phyloP scores from a whole-genome alignment of 2,113 vertebrate genomes.

The Myiagra hebetior region DNA sequence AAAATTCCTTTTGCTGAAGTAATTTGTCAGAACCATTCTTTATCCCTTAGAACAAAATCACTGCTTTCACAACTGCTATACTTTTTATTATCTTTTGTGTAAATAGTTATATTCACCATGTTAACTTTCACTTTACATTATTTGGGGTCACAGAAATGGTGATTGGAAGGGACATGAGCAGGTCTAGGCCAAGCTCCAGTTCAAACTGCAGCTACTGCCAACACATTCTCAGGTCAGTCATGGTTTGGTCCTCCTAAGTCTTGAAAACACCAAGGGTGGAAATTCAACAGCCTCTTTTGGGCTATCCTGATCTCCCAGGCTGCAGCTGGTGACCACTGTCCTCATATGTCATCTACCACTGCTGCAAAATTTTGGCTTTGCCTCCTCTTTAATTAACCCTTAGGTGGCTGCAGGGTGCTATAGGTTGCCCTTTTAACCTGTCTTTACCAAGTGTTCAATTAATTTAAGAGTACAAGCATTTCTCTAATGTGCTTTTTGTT shows the following conservation, averaged over 20 bases:
- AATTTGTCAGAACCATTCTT: neutral
- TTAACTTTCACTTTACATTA: neutral
- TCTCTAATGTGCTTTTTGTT: neutral
- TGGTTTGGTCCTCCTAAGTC: neutral
- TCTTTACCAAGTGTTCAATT: neutral
- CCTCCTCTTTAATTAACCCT: neutral
- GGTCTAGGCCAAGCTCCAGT: neutral
- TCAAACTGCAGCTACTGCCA: neutral
- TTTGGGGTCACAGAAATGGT: neutral
- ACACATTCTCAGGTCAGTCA: neutral
- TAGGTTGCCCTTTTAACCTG: neutral
- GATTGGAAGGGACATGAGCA: neutral
- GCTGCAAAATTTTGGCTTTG: neutral
- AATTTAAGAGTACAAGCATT: neutral
- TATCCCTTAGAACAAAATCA: neutral
- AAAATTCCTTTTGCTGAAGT: neutral
- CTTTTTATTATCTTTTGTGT: neutral
- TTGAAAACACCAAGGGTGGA: neutral
- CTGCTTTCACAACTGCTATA: neutral
- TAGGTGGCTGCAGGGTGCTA: neutral
- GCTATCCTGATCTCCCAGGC: neutral
- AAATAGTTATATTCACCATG: neutral
- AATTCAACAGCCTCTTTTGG: neutral
- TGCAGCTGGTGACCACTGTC: neutral
- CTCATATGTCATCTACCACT: neutral